Percentiles rank a stretch among this genome's conserved stretches.
phyloP scores from a whole-genome alignment of 2,888 invertebrate genomes.

The Cantharis flavilabris region DNA sequence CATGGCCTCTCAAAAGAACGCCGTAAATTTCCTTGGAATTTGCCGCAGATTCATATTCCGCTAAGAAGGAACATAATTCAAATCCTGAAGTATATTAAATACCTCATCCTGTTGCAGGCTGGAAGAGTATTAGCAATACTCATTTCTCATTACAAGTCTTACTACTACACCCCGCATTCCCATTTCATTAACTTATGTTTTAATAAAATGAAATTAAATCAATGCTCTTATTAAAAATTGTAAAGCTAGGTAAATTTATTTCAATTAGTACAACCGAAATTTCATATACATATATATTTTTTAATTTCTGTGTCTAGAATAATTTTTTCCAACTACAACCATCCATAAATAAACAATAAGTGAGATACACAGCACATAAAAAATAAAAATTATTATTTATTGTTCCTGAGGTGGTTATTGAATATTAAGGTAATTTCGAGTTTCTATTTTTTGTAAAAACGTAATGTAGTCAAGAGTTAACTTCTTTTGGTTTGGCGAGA shows the following conservation, averaged over 20 bases:
- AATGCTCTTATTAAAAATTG: neutral
- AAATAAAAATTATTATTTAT: neutral
- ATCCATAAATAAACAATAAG: neutral
- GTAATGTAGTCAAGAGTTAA: neutral
- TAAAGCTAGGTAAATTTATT: neutral
- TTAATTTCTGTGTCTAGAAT: neutral
- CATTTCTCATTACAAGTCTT: constrained; percentile 21
- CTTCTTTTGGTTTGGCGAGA: neutral
- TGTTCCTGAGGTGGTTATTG: neutral
- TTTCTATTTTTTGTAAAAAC: neutral
- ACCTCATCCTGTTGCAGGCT: constrained; percentile 28
- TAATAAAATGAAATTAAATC: constrained; percentile 7
- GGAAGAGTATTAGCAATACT: constrained; percentile 19
- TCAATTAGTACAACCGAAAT: neutral
- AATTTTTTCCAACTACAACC: neutral
- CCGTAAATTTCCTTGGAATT: constrained; percentile 25
- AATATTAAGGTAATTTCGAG: neutral
- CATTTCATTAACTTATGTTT: constrained; percentile 18
- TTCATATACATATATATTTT: neutral
- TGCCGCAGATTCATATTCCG: constrained; percentile 32
- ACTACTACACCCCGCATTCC: constrained; percentile 7
- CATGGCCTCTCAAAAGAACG: constrained; percentile 17
- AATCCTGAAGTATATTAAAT: constrained; percentile 36
- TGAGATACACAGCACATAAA: neutral
- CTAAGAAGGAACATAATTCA: constrained; percentile 35